phyloP scores from a whole-genome alignment of 2,113 vertebrate species.

The Plecotus auritus region DNA sequence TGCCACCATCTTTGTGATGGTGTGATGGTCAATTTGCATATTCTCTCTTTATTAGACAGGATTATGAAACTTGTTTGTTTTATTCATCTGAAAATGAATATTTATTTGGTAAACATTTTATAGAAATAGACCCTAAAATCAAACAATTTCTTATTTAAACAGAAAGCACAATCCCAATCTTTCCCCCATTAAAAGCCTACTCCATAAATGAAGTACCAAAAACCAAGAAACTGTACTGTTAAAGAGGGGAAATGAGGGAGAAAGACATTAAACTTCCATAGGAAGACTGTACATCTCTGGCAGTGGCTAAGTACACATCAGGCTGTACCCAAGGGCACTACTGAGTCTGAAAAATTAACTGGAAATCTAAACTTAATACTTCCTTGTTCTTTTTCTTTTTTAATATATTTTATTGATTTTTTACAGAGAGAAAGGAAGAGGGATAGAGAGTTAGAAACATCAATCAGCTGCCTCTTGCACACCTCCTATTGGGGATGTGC shows the following conservation, averaged over 20 bases:
- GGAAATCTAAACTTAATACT: conserved; percentile 53
- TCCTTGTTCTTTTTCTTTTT: no score
- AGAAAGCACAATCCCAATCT: conserved; percentile 25
- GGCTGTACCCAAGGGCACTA: conserved; percentile 50
- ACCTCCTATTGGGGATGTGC: no score
- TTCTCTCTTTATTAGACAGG: no score
- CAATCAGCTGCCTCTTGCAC: no score
- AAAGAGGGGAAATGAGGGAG: background rate
- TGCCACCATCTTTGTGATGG: no score
- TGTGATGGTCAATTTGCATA: no score
- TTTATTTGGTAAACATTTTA: conserved; percentile 76
- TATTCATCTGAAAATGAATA: conserved; percentile 41
- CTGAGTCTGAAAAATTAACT: conserved; percentile 52
- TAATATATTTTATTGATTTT: no score
- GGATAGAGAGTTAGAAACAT: no score
- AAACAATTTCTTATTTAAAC: conserved; percentile 66
- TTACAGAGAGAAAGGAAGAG: no score
- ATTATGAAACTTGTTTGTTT: background rate
- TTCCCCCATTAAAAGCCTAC: conserved; percentile 62
- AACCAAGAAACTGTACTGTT: background rate
- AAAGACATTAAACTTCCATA: conserved; percentile 78
- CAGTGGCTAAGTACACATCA: conserved; percentile 56
- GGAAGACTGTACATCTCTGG: conserved; percentile 77
- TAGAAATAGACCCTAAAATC: conserved; percentile 67
- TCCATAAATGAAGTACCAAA: conserved; percentile 57